Base-by-base conservation (phyloP, 2,888 invertebrate genomes). In the Acanthosepion pharaonis region DNA sequence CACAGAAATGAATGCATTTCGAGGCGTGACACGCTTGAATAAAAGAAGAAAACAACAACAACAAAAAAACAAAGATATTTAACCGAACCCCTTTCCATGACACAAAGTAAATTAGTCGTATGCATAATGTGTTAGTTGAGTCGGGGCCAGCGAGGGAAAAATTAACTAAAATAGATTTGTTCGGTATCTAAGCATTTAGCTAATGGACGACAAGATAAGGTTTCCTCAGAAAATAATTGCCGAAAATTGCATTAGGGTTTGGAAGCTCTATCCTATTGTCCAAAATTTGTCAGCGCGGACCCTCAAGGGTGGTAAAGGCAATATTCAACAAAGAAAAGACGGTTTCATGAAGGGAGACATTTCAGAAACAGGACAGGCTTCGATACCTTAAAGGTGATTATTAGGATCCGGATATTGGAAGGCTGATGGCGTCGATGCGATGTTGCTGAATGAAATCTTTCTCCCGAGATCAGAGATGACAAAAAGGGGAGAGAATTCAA, bases 381-480 rank as follows among this genome's bases (percentile, higher is more conserved):
- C n/a, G n/a, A 78, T 78, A 78, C 78, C 78, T 78, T 78, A 33
- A 78, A 78, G 78, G 78, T 78, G 18, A 78, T 78, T 33, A 78
- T 78, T n/a, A 78, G 78, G 33, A n/a, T 78, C 78, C 78, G 33
- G 78, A 78, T 78, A 78, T 78, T 78, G 78, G n/a, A n/a, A 78
- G n/a, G 78, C 78, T 78, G 78, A n/a, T 33, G n/a, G n/a, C n/a
- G 78, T 33, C 18, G n/a, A 78, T 33, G 78, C n/a, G n/a, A 33
- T 15, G 78, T n/a, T 78, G n/a, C n/a, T 33, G 78, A 15, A n/a
- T 78, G n/a, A 78, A 78, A 78, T 33, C 78, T 78, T 78, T n/a
- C 78, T 78, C 78, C 78, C 9, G 78, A 78, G 78, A 78, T 78
- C 78, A 78, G 78, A 78, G 78, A 78, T 78, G 78, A n/a, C n/a